Conservation (phyloP, 2,113 vertebrate species). For the Pseudolaguvia tuberculata region DNA sequence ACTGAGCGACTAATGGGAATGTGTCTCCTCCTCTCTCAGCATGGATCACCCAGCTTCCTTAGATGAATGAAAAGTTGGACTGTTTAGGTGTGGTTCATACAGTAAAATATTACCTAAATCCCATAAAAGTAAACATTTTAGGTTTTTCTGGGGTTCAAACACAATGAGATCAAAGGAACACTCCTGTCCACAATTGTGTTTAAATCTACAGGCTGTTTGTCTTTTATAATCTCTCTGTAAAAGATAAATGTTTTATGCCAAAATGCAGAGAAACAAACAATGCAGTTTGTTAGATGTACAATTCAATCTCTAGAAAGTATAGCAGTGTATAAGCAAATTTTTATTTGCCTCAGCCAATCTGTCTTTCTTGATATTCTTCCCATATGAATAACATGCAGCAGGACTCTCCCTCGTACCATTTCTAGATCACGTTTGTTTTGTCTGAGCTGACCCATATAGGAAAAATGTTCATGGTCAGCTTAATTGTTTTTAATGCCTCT, state of each 20-base stretch:
- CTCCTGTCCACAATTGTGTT: constrained; percentile 18
- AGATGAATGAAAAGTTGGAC: constrained; percentile 26
- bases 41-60: constrained; percentile 26
- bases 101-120: constrained; percentile 17
- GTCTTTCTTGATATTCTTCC: constrained; percentile 18
- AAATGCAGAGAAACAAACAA: background rate
- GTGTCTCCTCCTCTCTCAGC: constrained; percentile 14
- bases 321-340: background rate
- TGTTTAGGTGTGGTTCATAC: constrained; percentile 29
- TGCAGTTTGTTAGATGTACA: background rate
- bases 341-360: background rate
- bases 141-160: constrained; percentile 23
- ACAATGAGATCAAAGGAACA: constrained; percentile 38
- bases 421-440: constrained; percentile 22
- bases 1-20: constrained; percentile 2
- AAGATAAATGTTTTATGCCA: background rate
- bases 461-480: constrained; percentile 7
- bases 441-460: constrained; percentile 10
- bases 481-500: background rate
- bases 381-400: constrained; percentile 1
- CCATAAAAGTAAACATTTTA: constrained; percentile 31
- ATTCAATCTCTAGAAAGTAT: background rate
- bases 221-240: constrained; percentile 44
- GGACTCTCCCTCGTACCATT: constrained; percentile 17
- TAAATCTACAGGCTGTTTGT: constrained; percentile 3